A percentile compares a stretch with the other conserved stretches of the same genome.
Conservation (phyloP, 2,888 invertebrate genomes). For the Andrena camellia region DNA sequence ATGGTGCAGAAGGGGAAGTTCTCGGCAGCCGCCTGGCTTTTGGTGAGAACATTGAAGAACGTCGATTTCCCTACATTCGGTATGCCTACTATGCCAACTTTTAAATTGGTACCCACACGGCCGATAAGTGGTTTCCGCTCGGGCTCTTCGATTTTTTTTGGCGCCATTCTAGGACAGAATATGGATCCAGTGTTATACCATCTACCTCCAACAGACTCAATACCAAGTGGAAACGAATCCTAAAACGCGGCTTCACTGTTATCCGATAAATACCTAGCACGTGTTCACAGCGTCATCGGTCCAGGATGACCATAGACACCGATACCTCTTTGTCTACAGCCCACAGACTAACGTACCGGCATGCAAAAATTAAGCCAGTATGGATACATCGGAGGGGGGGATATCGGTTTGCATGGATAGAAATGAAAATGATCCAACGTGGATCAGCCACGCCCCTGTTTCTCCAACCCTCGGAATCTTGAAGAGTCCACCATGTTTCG, state of each 20-base stretch:
- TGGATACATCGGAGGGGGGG: not conserved
- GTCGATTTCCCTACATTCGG: conserved; percentile 99
- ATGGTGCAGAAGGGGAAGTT: conserved; percentile 99
- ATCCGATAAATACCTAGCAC: not conserved
- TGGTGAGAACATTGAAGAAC: conserved; percentile 99
- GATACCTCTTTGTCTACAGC: not conserved
- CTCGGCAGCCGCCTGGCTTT: conserved; percentile 99
- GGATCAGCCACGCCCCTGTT: conserved; percentile 64
- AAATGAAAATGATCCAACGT: conserved; percentile 76
- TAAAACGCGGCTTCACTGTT: not conserved
- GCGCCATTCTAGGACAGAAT: conserved; percentile 88
- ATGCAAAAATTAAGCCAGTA: conserved; percentile 27
- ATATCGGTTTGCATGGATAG: conserved; percentile 70
- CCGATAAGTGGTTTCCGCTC: conserved; percentile 97
- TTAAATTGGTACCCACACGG: conserved; percentile 97
- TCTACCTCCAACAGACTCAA: not conserved
- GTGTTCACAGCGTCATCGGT: not conserved
- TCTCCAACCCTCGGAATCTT: conserved; percentile 60
- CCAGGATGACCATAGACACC: not conserved
- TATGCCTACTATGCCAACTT: conserved; percentile 97
- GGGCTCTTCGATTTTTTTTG: conserved; percentile 95
- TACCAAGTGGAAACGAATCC: not conserved
- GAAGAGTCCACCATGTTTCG: conserved; percentile 50
- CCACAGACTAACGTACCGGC: conserved; percentile 1
- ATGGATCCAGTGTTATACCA: conserved; percentile 16